phyloP scores from a whole-genome alignment of 2,113 vertebrate species.

The Genyomyrus donnyi region DNA sequence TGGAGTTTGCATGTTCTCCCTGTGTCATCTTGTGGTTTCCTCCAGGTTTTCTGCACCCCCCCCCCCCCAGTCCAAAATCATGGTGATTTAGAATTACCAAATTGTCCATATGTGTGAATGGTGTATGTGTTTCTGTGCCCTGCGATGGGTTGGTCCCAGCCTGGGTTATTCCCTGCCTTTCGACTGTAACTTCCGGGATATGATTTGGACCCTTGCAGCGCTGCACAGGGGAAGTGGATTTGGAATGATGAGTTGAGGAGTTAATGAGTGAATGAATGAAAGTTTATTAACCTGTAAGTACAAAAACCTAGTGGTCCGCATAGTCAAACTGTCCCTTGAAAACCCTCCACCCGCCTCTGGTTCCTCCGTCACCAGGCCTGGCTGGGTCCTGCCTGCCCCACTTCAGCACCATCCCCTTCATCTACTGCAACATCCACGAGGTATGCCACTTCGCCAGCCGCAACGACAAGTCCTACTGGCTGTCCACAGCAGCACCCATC shows the following conservation, averaged over 20 bases:
- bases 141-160: background rate
- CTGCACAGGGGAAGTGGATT: background rate
- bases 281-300: background rate
- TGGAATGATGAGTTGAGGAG: background rate
- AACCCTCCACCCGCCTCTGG: background rate
- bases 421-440: conserved; percentile 87
- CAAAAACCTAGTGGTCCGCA: background rate
- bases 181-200: too few relatives aligned
- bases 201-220: too few relatives aligned
- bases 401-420: conserved; percentile 94
- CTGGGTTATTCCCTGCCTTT: background rate
- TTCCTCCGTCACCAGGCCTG: conserved; percentile 62
- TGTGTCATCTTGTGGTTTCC: background rate
- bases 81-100: background rate
- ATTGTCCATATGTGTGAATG: background rate
- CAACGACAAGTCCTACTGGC: conserved; percentile 97
- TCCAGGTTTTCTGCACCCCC: background rate
- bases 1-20: background rate
- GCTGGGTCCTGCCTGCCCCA: conserved; percentile 86
- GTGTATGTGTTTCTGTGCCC: too few relatives aligned
- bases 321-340: background rate
- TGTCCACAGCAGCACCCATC: conserved; percentile 85
- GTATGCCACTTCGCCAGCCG: conserved; percentile 86
- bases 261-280: background rate
- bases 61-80: background rate